phyloP scores from a whole-genome alignment of 2,797 vertebrate genomes.

The Lutjanus campechanus region DNA sequence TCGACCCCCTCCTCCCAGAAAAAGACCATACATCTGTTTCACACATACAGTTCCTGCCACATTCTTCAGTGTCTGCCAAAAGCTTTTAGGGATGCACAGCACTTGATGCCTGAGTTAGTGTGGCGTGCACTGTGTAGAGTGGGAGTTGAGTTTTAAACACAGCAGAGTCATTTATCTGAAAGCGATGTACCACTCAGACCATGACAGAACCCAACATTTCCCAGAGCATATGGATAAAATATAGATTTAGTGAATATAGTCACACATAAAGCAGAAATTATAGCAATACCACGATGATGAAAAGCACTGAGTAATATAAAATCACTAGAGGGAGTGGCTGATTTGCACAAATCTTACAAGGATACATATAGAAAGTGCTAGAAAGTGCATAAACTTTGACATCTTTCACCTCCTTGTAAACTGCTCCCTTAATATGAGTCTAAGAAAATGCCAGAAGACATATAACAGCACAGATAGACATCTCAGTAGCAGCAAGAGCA shows the following conservation, averaged over 20 bases:
- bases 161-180: constrained; percentile 45
- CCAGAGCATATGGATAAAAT: constrained; percentile 38
- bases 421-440: constrained; percentile 21
- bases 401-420: constrained; percentile 31
- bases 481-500: constrained; percentile 52
- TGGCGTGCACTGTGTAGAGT: constrained; percentile 54
- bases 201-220: constrained; percentile 3
- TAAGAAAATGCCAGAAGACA: constrained; percentile 43
- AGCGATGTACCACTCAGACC: constrained; percentile 47
- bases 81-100: constrained; percentile 76
- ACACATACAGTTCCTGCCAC: constrained; percentile 75
- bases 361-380: not conserved
- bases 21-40: constrained; percentile 72
- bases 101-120: constrained; percentile 68
- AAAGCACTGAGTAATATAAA: not conserved
- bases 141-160: constrained; percentile 52
- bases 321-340: not conserved
- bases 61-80: constrained; percentile 78
- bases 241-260: not conserved
- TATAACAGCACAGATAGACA: constrained; percentile 48
- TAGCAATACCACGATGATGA: not conserved
- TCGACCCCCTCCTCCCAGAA: constrained; percentile 8
- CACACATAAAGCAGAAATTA: constrained; percentile 8
- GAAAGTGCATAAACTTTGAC: constrained; percentile 9
- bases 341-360: constrained; percentile 6